phyloP scores from a whole-genome alignment of 92 coral and sea anemone genomes.

The Muricea muricata region DNA sequence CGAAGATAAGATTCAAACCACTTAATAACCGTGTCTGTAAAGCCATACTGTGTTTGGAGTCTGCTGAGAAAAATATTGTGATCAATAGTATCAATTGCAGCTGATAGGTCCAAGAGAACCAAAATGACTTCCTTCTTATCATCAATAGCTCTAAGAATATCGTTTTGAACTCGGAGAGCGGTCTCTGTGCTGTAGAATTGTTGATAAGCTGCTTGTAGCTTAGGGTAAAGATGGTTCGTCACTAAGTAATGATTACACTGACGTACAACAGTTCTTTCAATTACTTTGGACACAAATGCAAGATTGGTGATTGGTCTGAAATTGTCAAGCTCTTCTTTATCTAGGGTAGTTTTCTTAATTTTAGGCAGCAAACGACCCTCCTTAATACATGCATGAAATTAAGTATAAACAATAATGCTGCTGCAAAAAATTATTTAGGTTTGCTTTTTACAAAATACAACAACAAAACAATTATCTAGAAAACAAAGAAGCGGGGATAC shows the following conservation, averaged over 20 bases:
- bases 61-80: constrained; percentile 39
- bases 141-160: constrained; percentile 27
- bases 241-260: constrained; percentile 48
- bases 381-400: no score
- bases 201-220: constrained; percentile 52
- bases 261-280: constrained; percentile 53
- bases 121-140: constrained; percentile 28
- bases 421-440: no score
- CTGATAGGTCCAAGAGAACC: constrained; percentile 22
- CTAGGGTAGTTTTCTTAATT: constrained; percentile 45
- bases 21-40: constrained; percentile 38
- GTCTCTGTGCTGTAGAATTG: constrained; percentile 29
- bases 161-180: constrained; percentile 35
- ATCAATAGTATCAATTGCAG: constrained; percentile 32
- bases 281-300: constrained; percentile 46
- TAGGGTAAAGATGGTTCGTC: constrained; percentile 22
- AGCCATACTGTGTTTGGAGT: constrained; percentile 37
- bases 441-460: no score
- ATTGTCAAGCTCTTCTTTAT: constrained; percentile 21
- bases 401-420: no score
- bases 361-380: constrained; percentile 38
- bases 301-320: constrained; percentile 61
- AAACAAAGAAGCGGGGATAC: no score
- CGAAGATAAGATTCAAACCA: constrained; percentile 34
- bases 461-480: no score